Conservation (phyloP, 2,888 invertebrate species). For the Meteorus colon region DNA sequence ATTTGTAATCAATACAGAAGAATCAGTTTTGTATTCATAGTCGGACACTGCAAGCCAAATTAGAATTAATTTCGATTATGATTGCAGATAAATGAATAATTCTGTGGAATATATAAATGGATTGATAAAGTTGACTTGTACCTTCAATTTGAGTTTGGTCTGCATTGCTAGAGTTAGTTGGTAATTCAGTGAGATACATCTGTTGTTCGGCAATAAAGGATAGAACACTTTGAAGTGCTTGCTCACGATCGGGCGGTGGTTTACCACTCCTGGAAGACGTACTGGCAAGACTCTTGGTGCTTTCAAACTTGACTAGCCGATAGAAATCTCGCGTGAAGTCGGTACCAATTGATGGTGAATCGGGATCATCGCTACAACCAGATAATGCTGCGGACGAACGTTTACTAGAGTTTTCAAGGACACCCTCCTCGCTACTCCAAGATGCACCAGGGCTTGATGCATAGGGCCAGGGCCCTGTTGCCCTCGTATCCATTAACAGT, state of each 20-base stretch:
- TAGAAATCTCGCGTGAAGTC: constrained; percentile 88
- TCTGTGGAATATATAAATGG: neutral
- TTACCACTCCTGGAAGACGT: constrained; percentile 81
- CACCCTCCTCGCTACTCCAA: constrained; percentile 75
- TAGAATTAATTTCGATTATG: neutral
- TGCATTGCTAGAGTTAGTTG: constrained; percentile 53
- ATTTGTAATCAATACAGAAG: constrained; percentile 36
- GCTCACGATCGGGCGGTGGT: constrained; percentile 79
- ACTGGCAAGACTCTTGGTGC: constrained; percentile 85
- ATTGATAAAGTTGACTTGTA: constrained; percentile 13
- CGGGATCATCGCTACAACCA: constrained; percentile 79
- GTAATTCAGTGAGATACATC: constrained; percentile 75
- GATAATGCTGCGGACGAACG: constrained; percentile 82
- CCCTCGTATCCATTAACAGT: constrained; percentile 74
- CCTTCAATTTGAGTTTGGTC: constrained; percentile 57
- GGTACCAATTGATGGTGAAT: constrained; percentile 80
- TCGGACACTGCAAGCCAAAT: constrained; percentile 55
- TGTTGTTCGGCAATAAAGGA: constrained; percentile 86
- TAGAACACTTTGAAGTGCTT: constrained; percentile 82
- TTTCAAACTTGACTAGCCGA: constrained; percentile 86
- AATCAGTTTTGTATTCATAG: constrained; percentile 55
- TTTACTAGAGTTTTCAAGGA: constrained; percentile 78
- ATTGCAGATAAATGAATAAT: neutral
- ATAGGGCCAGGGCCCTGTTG: constrained; percentile 80
- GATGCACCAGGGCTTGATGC: constrained; percentile 75